A percentile compares a stretch with the other conserved stretches of the same genome.
phyloP scores from a whole-genome alignment of 2,113 vertebrate species.

The Axis porcinus region DNA sequence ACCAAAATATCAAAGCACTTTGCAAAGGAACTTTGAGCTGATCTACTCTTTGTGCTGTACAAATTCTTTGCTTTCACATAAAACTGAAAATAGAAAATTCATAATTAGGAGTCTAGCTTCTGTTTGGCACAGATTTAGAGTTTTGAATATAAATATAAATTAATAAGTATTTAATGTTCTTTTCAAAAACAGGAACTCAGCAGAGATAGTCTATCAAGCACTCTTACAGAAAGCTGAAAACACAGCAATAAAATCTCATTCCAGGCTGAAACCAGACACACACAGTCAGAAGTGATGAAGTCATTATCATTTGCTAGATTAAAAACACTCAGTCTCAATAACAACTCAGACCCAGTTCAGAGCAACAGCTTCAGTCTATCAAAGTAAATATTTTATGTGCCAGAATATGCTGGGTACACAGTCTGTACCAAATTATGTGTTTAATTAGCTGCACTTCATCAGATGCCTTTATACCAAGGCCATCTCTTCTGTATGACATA shows the following conservation, averaged over 20 bases:
- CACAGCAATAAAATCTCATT: constrained; percentile 51
- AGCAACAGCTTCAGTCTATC: constrained; percentile 63
- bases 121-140: constrained; percentile 15
- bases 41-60: not conserved
- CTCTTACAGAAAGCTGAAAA: constrained; percentile 39
- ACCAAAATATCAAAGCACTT: not conserved
- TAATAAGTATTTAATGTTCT: constrained; percentile 44
- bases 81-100: constrained; percentile 38
- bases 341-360: constrained; percentile 57
- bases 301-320: constrained; percentile 62
- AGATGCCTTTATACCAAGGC: constrained; percentile 28
- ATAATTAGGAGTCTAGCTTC: constrained; percentile 13
- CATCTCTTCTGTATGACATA: constrained; percentile 9
- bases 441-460: constrained; percentile 64
- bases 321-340: constrained; percentile 70
- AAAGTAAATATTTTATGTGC: constrained; percentile 74
- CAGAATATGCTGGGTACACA: constrained; percentile 62
- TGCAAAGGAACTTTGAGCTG: constrained; percentile 10
- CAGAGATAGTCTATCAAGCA: not conserved
- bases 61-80: not conserved
- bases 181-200: constrained; percentile 25
- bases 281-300: constrained; percentile 54
- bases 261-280: constrained; percentile 20
- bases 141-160: constrained; percentile 56
- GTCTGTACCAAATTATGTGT: constrained; percentile 66